Evolutionary conservation across 2,888 invertebrate genomes (phyloP).

Genomic region (Papilio elwesi): DNA sequence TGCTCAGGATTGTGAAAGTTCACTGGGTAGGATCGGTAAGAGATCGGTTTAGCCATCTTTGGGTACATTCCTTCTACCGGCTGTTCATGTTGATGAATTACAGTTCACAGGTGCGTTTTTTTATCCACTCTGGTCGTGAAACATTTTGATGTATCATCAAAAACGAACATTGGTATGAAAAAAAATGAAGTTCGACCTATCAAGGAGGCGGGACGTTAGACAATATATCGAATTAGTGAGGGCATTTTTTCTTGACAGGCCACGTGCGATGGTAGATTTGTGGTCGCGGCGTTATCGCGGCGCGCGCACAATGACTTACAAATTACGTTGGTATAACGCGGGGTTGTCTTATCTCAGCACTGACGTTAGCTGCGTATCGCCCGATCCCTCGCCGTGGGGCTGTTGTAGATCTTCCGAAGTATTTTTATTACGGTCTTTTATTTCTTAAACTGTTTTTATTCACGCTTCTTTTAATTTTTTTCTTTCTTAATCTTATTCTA

Average conservation of each 20-base stretch:
- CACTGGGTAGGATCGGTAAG: too few relatives aligned
- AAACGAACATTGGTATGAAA: not conserved
- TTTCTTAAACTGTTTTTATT: not conserved
- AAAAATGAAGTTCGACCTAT: constrained; percentile 12
- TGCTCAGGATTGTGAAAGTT: too few relatives aligned
- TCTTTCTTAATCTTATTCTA: not conserved
- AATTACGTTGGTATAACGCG: constrained; percentile 59
- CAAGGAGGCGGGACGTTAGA: constrained; percentile 25
- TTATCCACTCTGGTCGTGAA: too few relatives aligned
- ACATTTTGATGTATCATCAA: not conserved
- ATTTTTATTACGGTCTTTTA: constrained; percentile 22
- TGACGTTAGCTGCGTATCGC: constrained; percentile 25
- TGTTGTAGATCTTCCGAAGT: constrained; percentile 17
- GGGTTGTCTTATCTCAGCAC: constrained; percentile 45
- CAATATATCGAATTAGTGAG: constrained; percentile 36
- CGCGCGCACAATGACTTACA: constrained; percentile 62
- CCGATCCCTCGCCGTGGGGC: constrained; percentile 19
- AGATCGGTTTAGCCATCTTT: too few relatives aligned
- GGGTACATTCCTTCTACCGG: too few relatives aligned
- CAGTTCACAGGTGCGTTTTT: too few relatives aligned
- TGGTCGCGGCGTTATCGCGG: constrained; percentile 42
- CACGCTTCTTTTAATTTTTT: not conserved
- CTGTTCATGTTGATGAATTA: too few relatives aligned
- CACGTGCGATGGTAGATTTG: constrained; percentile 44
- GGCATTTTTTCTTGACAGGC: constrained; percentile 34